Evolutionary conservation across 2,113 vertebrate genomes (phyloP), one percentile per base, ranked within the genome.

Genomic region (Raphicerus campestris): DNA sequence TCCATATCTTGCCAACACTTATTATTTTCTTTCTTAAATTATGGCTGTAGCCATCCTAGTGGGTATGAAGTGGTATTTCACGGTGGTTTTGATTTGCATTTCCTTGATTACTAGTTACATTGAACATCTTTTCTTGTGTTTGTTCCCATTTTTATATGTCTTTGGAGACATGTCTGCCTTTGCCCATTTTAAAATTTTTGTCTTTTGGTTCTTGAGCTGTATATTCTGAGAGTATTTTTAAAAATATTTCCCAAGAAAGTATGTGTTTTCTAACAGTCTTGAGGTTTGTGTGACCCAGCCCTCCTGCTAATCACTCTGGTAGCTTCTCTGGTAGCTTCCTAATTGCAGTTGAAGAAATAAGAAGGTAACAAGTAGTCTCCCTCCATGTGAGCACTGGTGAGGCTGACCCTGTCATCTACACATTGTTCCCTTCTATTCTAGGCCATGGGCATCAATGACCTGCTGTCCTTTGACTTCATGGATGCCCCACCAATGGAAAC

Each of bases 381-480:
- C 10, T 58, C 61, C 11, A 2, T 58, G 13, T 70, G 75, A 63
- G 39, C 45, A 16, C 89, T 87, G 20, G 60, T 20, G 0, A 83
- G 61, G 32, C 49, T 86, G 51, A 87, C 24, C 22, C 30, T 70
- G 5, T 19, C 5, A 4, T 88, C 70, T 20, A 2, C 1, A 0
- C 66, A 89, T 96, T 96, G 49, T 96, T 88, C 6, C 2, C 13
- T 91, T 49, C 30, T 39, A 24, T 91, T 91, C 58, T 94, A 99
- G 99, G 99, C 99, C 4, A 99, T 99, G 99, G 99, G 99, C 91
- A 99, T 99, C 98, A 99, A 99, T 6, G 99, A 99, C 98, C 98
- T 99, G 92, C 99, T 99, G 42, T 99, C 99, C 26, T 99, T 99
- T 86, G 99, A 99, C 98, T 99, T 99, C 82, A 99, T 99, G 99